Evolutionary conservation across 2,888 invertebrate species (phyloP).

Genomic region (Neocrepidodera transversa): DNA sequence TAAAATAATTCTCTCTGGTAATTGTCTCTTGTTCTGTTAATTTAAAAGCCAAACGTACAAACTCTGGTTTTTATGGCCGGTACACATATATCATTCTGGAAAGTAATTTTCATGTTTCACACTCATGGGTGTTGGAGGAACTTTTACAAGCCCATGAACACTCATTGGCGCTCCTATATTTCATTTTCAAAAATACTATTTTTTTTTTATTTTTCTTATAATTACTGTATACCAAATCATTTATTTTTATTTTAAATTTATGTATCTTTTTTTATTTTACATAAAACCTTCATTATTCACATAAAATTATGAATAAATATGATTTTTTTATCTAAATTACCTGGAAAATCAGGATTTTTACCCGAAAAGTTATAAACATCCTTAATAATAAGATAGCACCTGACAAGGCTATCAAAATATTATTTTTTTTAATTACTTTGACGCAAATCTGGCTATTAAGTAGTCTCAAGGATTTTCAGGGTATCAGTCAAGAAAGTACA

Average conservation of each 20-base stretch:
- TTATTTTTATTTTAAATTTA: conserved; percentile 3
- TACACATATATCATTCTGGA: conserved; percentile 44
- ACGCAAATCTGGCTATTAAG: conserved; percentile 17
- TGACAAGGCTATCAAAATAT: conserved; percentile 9
- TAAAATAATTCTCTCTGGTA: conserved; percentile 51
- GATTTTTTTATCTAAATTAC: conserved; percentile 13
- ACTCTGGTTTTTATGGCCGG: conserved; percentile 38
- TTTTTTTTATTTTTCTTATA: not conserved
- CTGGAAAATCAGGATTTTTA: conserved; percentile 13
- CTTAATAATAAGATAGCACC: conserved; percentile 9
- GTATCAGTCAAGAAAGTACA: conserved; percentile 1
- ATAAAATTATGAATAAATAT: conserved; percentile 18
- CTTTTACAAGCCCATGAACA: not conserved
- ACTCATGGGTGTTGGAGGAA: conserved; percentile 5
- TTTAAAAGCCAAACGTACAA: conserved; percentile 49
- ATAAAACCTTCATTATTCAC: conserved; percentile 10
- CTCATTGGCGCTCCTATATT: conserved; percentile 1
- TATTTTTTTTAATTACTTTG: conserved; percentile 14
- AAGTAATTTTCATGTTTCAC: conserved; percentile 17
- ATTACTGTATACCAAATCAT: not conserved
- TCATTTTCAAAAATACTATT: not conserved
- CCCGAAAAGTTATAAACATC: conserved; percentile 16
- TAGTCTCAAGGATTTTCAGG: conserved; percentile 16
- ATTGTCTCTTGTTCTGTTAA: conserved; percentile 50
- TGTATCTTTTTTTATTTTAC: conserved; percentile 15